A percentile compares a stretch with the other conserved stretches of the same genome.
Evolutionary conservation across 2,888 invertebrate species (phyloP).

Genomic region (Julus scandinavius): DNA sequence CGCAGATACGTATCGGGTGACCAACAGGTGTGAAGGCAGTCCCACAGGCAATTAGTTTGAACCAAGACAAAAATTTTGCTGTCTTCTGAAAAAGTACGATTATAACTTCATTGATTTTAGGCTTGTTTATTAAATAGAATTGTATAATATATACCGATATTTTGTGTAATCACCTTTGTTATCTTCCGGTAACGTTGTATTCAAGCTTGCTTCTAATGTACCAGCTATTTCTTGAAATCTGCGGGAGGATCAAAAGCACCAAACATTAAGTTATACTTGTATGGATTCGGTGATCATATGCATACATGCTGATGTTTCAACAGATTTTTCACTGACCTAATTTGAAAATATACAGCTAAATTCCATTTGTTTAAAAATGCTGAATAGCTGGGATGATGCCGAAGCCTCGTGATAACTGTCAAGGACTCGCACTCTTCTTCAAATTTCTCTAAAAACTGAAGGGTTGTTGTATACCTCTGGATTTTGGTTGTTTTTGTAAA

Average conservation of each 20-base stretch:
- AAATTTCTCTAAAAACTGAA: conserved; percentile 78
- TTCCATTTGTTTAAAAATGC: conserved; percentile 90
- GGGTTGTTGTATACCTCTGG: conserved; percentile 80
- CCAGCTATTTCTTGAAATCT: conserved; percentile 93
- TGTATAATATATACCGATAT: no score
- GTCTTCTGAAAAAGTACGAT: conserved; percentile 40
- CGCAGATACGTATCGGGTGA: conserved; percentile 80
- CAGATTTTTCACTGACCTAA: conserved; percentile 69
- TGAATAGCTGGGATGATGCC: conserved; percentile 77
- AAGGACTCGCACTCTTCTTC: conserved; percentile 74
- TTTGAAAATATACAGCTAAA: conserved; percentile 95
- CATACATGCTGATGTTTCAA: background rate
- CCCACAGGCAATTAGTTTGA: conserved; percentile 69
- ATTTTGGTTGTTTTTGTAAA: conserved; percentile 52
- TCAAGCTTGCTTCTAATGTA: conserved; percentile 67
- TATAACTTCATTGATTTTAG: background rate
- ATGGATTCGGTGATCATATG: background rate
- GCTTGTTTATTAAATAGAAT: no score
- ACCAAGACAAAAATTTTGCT: conserved; percentile 60
- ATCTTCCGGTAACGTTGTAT: conserved; percentile 25
- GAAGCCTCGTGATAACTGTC: conserved; percentile 73
- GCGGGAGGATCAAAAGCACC: conserved; percentile 59
- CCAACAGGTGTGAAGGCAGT: conserved; percentile 76
- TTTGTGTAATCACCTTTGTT: background rate
- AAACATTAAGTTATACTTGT: background rate